Conservation (phyloP, 2,888 invertebrate genomes). For the Tenthredo amoena region DNA sequence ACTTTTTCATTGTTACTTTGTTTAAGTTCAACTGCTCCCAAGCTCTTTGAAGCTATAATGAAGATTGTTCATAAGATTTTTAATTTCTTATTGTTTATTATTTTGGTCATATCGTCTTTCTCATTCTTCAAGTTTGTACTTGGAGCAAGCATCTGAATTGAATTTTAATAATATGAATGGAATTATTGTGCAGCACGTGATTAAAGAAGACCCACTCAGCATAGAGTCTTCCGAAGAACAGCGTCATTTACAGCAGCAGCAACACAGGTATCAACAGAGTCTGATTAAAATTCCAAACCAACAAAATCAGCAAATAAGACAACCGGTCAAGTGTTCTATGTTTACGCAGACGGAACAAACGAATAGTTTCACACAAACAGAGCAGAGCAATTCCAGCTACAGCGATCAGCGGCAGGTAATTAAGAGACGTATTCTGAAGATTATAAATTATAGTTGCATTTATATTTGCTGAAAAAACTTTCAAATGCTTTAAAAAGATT, state of each 20-base stretch:
- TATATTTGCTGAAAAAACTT: not conserved
- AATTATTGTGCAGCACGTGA: slow-evolving; percentile 59
- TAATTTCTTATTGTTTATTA: not conserved
- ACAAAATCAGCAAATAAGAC: slow-evolving; percentile 69
- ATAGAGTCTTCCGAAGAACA: slow-evolving; percentile 58
- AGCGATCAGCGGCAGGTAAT: slow-evolving; percentile 73
- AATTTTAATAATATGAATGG: not conserved
- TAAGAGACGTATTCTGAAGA: not conserved
- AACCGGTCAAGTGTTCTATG: slow-evolving; percentile 75
- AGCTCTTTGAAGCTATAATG: not conserved
- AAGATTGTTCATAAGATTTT: not conserved
- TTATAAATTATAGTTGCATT: not conserved
- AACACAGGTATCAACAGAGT: slow-evolving; percentile 60
- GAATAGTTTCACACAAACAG: slow-evolving; percentile 73
- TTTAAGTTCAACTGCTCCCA: not conserved
- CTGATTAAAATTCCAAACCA: slow-evolving; percentile 61
- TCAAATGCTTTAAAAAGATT: not conserved
- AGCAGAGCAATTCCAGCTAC: slow-evolving; percentile 73
- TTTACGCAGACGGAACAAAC: slow-evolving; percentile 75
- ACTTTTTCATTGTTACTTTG: not conserved
- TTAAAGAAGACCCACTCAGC: slow-evolving; percentile 57
- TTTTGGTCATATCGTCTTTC: slow-evolving; percentile 39
- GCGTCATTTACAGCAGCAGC: slow-evolving; percentile 59
- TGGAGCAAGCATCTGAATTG: not conserved
- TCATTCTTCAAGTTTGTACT: not conserved